phyloP scores from a whole-genome alignment of 2,113 vertebrate genomes.

The Sminthopsis crassicaudata region DNA sequence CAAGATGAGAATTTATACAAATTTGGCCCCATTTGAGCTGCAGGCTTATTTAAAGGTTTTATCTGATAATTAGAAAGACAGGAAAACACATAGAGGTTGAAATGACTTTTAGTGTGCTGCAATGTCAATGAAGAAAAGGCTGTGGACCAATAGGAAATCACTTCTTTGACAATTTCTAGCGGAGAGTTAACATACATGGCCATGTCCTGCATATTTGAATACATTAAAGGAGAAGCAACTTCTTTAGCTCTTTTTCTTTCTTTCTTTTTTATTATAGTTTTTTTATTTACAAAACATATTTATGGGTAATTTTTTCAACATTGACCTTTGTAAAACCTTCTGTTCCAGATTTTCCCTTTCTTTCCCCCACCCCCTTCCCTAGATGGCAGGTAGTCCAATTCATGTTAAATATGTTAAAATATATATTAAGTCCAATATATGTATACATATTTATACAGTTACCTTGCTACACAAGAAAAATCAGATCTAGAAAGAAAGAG shows the following conservation, averaged over 20 bases:
- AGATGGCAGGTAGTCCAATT: no score
- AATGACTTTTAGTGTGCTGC: not conserved
- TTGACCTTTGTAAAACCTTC: no score
- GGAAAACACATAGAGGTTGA: not conserved
- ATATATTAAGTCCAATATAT: no score
- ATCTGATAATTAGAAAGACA: not conserved
- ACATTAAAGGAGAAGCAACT: not conserved
- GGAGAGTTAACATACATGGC: not conserved
- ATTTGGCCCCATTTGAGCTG: slow-evolving; percentile 47
- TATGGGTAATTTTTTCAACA: no score
- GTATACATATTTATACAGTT: no score
- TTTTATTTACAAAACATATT: no score
- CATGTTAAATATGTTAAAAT: no score
- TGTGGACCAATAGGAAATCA: not conserved
- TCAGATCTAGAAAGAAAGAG: no score
- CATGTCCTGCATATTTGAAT: not conserved
- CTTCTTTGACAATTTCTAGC: not conserved
- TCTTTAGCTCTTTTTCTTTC: not conserved
- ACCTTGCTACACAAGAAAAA: no score
- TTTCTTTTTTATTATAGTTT: no score
- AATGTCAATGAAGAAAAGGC: not conserved
- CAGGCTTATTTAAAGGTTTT: not conserved
- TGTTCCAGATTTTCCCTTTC: no score
- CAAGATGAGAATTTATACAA: slow-evolving; percentile 48
- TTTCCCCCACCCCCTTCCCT: no score